phyloP scores from a whole-genome alignment of 2,797 vertebrate species.

The Galago senegalensis region DNA sequence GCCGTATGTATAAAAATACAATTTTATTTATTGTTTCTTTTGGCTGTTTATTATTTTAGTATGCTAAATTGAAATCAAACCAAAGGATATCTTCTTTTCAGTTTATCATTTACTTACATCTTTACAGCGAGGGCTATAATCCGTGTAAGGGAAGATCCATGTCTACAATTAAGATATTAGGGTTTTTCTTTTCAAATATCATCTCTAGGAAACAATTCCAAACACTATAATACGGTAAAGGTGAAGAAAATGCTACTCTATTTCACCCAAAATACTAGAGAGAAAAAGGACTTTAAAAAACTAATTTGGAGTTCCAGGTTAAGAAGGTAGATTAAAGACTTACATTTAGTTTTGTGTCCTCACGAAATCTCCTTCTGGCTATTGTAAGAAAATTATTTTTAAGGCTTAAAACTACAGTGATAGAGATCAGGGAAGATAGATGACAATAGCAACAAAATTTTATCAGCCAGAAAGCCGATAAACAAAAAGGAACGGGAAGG shows the following conservation, averaged over 20 bases:
- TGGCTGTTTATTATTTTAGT: not conserved
- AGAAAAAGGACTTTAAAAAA: not conserved
- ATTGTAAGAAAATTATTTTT: not conserved
- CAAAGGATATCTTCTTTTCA: not conserved
- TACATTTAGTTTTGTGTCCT: not conserved
- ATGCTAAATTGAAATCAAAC: slow-evolving; percentile 7
- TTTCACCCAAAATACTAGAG: not conserved
- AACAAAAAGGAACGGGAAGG: not conserved
- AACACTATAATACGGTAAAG: not conserved
- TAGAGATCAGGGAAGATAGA: not conserved
- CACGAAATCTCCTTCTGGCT: not conserved
- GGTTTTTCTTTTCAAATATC: not conserved
- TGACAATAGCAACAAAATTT: not conserved
- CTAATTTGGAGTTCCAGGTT: not conserved
- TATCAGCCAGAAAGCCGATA: not conserved
- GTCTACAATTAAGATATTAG: not conserved
- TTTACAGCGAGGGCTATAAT: not conserved
- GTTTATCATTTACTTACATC: not conserved
- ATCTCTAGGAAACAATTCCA: not conserved
- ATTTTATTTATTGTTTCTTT: not conserved
- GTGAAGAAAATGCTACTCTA: not conserved
- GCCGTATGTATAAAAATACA: not conserved
- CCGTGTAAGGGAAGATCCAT: not conserved
- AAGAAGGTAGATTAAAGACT: not conserved
- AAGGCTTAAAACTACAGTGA: not conserved